Evolutionary conservation across 1,140 invertebrate species (phyloP).

Genomic region (Stegodyphus mimosarum): DNA sequence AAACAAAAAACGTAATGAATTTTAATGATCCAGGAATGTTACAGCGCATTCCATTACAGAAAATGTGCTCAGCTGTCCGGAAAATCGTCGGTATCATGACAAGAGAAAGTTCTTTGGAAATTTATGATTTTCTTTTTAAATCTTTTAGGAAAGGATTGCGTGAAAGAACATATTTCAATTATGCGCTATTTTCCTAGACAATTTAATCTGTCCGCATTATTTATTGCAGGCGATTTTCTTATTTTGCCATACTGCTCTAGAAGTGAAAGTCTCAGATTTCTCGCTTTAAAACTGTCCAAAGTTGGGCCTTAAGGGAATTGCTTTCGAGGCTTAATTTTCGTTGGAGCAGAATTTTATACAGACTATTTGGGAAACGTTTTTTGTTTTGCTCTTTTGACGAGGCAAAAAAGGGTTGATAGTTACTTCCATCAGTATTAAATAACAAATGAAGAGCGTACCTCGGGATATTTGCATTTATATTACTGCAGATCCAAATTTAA

Average conservation of each 20-base stretch:
- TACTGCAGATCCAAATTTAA: no score
- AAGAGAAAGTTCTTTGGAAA: not conserved
- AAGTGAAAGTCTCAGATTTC: not conserved
- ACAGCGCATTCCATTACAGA: constrained; percentile 17
- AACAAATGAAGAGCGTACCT: no score
- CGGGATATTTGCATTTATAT: no score
- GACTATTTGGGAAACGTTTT: no score
- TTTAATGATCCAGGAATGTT: constrained; percentile 41
- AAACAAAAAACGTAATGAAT: constrained; percentile 31
- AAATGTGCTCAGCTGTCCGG: constrained; percentile 17
- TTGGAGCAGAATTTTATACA: no score
- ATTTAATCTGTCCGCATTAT: constrained; percentile 45
- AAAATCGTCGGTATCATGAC: constrained; percentile 6
- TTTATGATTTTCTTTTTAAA: not conserved
- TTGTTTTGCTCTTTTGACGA: no score
- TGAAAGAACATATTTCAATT: constrained; percentile 41
- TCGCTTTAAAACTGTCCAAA: not conserved
- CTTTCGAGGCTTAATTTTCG: no score
- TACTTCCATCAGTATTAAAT: no score
- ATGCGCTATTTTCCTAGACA: constrained; percentile 35
- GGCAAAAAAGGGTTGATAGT: no score
- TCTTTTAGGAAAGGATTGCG: not conserved
- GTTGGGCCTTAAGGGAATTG: not conserved
- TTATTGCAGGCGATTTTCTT: not conserved
- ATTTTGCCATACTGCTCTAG: not conserved